Evolutionary conservation across 35 echinoderm and acorn worm genomes (phyloP).

Genomic region (Heliocidaris tuberculata): DNA sequence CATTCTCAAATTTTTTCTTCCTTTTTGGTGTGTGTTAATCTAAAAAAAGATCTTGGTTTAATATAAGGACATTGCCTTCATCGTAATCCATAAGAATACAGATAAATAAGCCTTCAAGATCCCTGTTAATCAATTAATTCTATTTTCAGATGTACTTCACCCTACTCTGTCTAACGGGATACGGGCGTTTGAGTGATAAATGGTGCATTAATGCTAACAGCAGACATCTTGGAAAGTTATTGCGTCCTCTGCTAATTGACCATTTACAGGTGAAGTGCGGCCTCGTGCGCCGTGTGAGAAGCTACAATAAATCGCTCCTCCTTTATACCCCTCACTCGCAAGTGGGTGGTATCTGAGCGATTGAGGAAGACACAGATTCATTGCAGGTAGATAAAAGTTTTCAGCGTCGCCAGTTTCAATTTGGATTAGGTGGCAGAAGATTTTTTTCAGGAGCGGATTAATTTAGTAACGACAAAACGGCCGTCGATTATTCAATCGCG

Average conservation of each 20-base stretch:
- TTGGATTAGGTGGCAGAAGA: slow-evolving; percentile 7
- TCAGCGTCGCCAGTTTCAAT: not conserved
- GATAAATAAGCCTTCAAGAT: not conserved
- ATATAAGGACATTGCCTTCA: not conserved
- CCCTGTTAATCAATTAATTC: not conserved
- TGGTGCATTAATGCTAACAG: not conserved
- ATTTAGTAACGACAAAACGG: slow-evolving; percentile 26
- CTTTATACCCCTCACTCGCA: slow-evolving; percentile 1
- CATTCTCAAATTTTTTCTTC: too few species aligned
- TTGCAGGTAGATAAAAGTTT: slow-evolving; percentile 27
- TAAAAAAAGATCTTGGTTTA: too few species aligned
- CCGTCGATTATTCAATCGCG: not conserved
- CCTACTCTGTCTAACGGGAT: not conserved
- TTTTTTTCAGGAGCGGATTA: not conserved
- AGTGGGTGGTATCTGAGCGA: slow-evolving; percentile 29
- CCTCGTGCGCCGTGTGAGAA: not conserved
- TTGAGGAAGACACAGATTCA: not conserved
- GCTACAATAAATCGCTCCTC: not conserved
- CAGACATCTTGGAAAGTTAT: not conserved
- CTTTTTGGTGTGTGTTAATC: too few species aligned
- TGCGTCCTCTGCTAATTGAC: slow-evolving; percentile 5
- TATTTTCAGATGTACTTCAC: slow-evolving; percentile 5
- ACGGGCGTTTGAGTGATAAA: slow-evolving; percentile 3
- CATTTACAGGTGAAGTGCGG: not conserved
- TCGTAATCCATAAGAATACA: not conserved